These are phyloP conservation scores for Eugnorisma glareosa DNA, from an alignment of 2,888 invertebrate species.

Conservation along the genomic window DNA sequence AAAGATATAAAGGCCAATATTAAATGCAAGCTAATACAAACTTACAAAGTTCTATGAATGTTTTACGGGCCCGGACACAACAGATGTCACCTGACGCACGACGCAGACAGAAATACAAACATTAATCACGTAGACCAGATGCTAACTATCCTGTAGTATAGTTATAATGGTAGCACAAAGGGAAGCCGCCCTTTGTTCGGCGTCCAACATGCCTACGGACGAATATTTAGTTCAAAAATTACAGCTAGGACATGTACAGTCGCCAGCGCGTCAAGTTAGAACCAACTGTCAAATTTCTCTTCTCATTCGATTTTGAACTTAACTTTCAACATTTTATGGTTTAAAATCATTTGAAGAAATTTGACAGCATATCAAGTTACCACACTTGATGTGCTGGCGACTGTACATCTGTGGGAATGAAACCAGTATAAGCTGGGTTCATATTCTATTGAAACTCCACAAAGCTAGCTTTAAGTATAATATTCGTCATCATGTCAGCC, in stretches of 20 bases:
- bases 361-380: too few relatives aligned
- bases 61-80: constrained; percentile 22
- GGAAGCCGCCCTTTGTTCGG: constrained; percentile 40
- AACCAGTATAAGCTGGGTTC: neutral
- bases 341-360: too few relatives aligned
- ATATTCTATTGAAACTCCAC: neutral
- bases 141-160: constrained; percentile 31
- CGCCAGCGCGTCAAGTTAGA: neutral
- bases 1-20: neutral
- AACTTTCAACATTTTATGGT: too few relatives aligned
- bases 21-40: neutral
- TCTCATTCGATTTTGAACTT: too few relatives aligned
- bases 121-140: constrained; percentile 62
- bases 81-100: constrained; percentile 49
- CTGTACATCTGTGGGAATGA: neutral
- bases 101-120: constrained; percentile 53
- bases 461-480: neutral
- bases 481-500: too few relatives aligned
- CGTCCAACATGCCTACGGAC: constrained; percentile 15
- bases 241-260: neutral
- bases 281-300: too few relatives aligned
- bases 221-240: constrained; percentile 45
- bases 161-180: constrained; percentile 39
- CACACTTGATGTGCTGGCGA: too few relatives aligned
- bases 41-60: constrained; percentile 14